Evolutionary conservation across 2,797 vertebrate genomes (phyloP), one percentile per base, ranked within the genome.

Genomic region (Alca torda): DNA sequence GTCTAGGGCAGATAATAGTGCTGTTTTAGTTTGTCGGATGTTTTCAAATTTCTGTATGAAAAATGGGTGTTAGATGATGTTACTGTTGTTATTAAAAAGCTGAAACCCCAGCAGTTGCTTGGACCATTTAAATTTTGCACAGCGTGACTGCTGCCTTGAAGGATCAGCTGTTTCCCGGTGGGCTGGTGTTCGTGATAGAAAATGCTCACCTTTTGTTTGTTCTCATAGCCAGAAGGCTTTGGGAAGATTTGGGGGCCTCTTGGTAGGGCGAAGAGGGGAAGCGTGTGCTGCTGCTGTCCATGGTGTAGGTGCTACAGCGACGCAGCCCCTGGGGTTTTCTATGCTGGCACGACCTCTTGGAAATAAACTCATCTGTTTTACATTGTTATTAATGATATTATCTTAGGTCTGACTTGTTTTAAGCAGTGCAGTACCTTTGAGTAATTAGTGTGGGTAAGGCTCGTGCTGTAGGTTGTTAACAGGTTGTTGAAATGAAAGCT

Each of bases 271-370:
- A 17, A 54, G 35, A 80, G 46, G 59, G 76, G 72, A 85, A 74
- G 33, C 30, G 31, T 64, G 24, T 78, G 72, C 4, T 95, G 89
- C 87, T 95, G 93, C 93, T 97, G 90, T 95, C 94, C 87, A 59
- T 81, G 79, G 84, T 93, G 93, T 81, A 65, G 75, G 17, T 75
- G 41, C 84, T 84, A 41, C 56, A 67, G 50, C 8, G 92, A 25
- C 25, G 18, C 7, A 80, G 61, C 79, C 64, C 43, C 20, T 33
- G 74, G 67, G 70, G 3, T 11, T 82, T 87, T 53, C 50, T 31
- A 0, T 1, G 24, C 73, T 97, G 95, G 68, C 54, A 72, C 12
- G 4, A 6, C 30, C 39, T 92, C 57, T 76, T 77, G 63, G 30
- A 78, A 80, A 64, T 30, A 85, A 78, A 54, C 37, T 87, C 46